Percentiles rank a stretch among this genome's conserved stretches.
These are phyloP conservation scores for Sitobion miscanthi DNA, from an alignment of 1,140 invertebrate genomes.

Conservation along the genomic window DNA sequence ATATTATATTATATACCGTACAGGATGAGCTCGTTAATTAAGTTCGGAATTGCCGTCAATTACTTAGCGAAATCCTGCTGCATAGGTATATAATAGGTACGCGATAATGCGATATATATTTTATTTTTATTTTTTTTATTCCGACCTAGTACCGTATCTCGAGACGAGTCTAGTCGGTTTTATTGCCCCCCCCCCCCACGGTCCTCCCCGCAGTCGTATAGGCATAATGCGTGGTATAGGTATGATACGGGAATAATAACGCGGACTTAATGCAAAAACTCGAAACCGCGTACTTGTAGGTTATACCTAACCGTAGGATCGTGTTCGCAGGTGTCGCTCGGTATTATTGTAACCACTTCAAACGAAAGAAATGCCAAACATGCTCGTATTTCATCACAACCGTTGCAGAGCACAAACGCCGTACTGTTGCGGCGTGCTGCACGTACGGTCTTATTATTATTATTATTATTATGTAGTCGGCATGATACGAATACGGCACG, in stretches of 20 bases:
- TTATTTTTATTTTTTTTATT: neutral
- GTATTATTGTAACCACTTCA: neutral
- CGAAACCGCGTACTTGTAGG: neutral
- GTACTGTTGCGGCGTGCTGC: neutral
- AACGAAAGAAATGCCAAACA: neutral
- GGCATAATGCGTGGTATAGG: neutral
- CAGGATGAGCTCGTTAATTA: conserved; percentile 52
- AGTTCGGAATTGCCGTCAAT: conserved; percentile 38
- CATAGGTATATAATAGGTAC: neutral
- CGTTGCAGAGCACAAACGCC: neutral
- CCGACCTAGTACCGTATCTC: neutral
- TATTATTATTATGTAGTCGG: neutral
- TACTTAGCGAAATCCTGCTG: conserved; percentile 31
- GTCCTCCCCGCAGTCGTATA: neutral
- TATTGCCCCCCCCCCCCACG: neutral
- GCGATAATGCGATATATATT: neutral
- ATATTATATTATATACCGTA: conserved; percentile 14
- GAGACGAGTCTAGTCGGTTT: neutral
- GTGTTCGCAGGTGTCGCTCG: neutral
- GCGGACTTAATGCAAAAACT: neutral
- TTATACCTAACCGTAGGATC: neutral
- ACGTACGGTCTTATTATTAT: neutral
- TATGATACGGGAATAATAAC: neutral
- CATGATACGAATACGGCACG: neutral
- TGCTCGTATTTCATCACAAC: neutral